Base-by-base conservation (phyloP, 2,888 invertebrate genomes). In the Lochmaea capreae region DNA sequence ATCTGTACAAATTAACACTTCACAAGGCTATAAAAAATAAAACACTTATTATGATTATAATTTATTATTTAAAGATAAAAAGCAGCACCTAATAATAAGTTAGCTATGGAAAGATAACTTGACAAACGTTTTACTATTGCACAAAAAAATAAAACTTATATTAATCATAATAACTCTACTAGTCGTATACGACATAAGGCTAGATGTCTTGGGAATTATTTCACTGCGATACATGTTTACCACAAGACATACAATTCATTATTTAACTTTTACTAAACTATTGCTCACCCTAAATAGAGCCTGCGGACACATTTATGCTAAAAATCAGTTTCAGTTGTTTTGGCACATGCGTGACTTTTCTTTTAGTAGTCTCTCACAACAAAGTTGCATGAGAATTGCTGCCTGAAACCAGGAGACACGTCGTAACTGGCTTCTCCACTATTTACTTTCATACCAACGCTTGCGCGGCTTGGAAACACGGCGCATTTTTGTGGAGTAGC, bases 131-230 rank as follows among this genome's bases (percentile, higher is more conserved):
- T 81, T 78, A 81, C 83, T 86, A 86, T 86, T 86, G 86, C 86
- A 86, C 86, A 39, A 81, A 85, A 80, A 83, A 81, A 84, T 82
- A 79, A 77, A 78, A 68, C 59, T 58, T 68, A 61, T 61, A 78
- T 74, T 75, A 76, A 57, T 65, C 26, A 77, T 54, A 70, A 75
- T 75, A 82, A 80, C 82, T 81, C 83, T 84, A 84, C 85, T 84
- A 84, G 83, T 86, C 85, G 86, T 86, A 86, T 86, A 86, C 86
- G 82, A 83, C 82, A 79, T 86, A 85, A 86, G 86, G 85, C 86
- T 86, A 85, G 80, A 83, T 79, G 80, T 81, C 80, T 79, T 75
- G 78, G 81, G 82, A 83, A 83, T 83, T 39, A 54, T 68, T 18
- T 57, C 10, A 65, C 49, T 61, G 70, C 69, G 62, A 71, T 65